Evolutionary conservation across 2,113 vertebrate genomes (phyloP).

Genomic region (Aldabrachelys gigantea): DNA sequence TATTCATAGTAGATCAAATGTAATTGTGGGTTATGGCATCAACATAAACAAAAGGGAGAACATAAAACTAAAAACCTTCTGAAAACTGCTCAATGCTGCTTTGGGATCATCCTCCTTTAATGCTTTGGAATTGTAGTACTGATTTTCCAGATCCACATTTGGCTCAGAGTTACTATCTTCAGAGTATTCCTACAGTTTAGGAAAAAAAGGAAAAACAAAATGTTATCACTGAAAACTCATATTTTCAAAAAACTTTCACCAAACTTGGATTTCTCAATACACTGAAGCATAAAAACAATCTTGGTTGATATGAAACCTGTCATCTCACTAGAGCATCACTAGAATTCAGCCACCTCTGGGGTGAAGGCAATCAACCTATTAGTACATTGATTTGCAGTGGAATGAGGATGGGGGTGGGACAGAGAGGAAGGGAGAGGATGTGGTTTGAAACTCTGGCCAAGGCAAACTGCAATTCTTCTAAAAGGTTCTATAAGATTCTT

Average conservation of each 20-base stretch:
- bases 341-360: neutral
- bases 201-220: neutral
- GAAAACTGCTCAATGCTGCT: slow-evolving; percentile 97
- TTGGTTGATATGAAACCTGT: neutral
- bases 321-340: neutral
- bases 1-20: neutral
- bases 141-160: slow-evolving; percentile 99
- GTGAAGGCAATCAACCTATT: neutral
- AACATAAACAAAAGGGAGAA: neutral
- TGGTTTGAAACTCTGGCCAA: neutral
- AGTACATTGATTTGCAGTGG: neutral
- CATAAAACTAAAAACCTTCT: slow-evolving; percentile 86
- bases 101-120: slow-evolving; percentile 99
- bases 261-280: neutral
- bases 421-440: neutral
- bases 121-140: slow-evolving; percentile 99
- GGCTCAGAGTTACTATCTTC: slow-evolving; percentile 99
- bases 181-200: slow-evolving; percentile 90
- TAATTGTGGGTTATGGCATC: neutral
- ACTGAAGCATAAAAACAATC: accelerated
- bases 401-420: too few species aligned
- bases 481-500: neutral
- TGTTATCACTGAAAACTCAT: neutral
- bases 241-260: neutral
- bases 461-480: neutral